phyloP scores from a whole-genome alignment of 1,140 invertebrate species.

The Subanguina moxae region DNA sequence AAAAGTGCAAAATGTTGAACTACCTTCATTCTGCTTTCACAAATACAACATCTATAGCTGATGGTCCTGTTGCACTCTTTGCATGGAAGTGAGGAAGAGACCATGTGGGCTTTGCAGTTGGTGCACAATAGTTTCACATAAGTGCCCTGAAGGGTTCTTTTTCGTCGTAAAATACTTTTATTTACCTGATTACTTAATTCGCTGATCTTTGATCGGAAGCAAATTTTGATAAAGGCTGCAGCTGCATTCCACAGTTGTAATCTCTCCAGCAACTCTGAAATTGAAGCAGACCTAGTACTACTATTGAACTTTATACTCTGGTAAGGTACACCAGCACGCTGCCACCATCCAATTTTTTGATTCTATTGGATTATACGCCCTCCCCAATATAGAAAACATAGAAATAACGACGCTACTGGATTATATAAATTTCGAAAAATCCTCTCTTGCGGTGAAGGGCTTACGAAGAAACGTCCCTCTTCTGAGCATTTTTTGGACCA shows the following conservation, averaged over 20 bases:
- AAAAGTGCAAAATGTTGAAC: too few species aligned
- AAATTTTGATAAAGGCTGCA: slow-evolving; percentile 22
- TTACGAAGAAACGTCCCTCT: too few species aligned
- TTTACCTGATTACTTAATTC: slow-evolving; percentile 36
- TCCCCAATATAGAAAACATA: too few species aligned
- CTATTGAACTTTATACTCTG: too few species aligned
- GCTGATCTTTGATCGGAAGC: slow-evolving; percentile 26
- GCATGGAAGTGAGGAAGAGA: neutral
- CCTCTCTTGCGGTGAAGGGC: too few species aligned
- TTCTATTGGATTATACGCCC: too few species aligned
- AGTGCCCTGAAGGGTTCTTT: slow-evolving; percentile 6
- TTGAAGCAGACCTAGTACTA: neutral
- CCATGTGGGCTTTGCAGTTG: neutral
- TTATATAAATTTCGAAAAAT: too few species aligned
- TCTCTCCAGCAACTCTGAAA: slow-evolving; percentile 29
- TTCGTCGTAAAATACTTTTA: neutral
- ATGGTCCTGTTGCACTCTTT: neutral
- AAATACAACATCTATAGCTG: neutral
- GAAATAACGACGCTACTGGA: too few species aligned
- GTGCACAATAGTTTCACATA: slow-evolving; percentile 2
- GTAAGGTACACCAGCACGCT: too few species aligned
- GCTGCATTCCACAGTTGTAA: slow-evolving; percentile 24
- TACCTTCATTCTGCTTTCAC: too few species aligned
- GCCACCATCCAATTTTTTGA: too few species aligned
- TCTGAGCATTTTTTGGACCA: too few species aligned